phyloP scores from a whole-genome alignment of 2,113 vertebrate genomes.

The Arothron firmamentum region DNA sequence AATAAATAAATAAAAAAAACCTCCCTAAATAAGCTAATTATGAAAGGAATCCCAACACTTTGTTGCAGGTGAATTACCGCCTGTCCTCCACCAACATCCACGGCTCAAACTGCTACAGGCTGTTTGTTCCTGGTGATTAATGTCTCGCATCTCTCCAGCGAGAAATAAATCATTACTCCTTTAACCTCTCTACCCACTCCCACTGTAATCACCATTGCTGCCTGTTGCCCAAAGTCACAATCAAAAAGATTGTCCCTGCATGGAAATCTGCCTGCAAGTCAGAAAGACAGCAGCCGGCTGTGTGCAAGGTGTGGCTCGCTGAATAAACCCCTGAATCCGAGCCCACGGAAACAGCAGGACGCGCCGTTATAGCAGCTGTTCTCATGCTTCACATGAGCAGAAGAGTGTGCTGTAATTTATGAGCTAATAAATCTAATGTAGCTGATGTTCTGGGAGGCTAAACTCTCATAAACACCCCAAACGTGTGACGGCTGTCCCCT shows the following conservation, averaged over 20 bases:
- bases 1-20: too few relatives aligned
- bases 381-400: too few relatives aligned
- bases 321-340: not conserved
- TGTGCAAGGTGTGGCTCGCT: conserved; percentile 39
- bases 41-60: not conserved
- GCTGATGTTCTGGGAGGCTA: too few relatives aligned
- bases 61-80: not conserved
- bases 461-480: too few relatives aligned
- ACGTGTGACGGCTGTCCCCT: too few relatives aligned
- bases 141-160: conserved; percentile 13
- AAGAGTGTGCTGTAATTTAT: too few relatives aligned
- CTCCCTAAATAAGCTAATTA: too few relatives aligned
- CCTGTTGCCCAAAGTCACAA: not conserved
- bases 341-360: not conserved
- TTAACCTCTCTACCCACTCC: conserved; percentile 17
- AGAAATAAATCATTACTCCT: conserved; percentile 26
- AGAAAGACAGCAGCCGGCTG: conserved; percentile 1
- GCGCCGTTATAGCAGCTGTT: too few relatives aligned
- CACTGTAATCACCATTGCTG: not conserved
- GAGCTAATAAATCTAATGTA: too few relatives aligned
- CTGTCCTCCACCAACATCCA: not conserved
- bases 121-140: conserved; percentile 26
- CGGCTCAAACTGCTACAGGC: conserved; percentile 12
- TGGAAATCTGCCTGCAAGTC: conserved; percentile 9
- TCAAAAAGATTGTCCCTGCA: not conserved